These are phyloP conservation scores for Labeo rohita DNA, from an alignment of 2,113 vertebrate species.

Conservation along the genomic window DNA sequence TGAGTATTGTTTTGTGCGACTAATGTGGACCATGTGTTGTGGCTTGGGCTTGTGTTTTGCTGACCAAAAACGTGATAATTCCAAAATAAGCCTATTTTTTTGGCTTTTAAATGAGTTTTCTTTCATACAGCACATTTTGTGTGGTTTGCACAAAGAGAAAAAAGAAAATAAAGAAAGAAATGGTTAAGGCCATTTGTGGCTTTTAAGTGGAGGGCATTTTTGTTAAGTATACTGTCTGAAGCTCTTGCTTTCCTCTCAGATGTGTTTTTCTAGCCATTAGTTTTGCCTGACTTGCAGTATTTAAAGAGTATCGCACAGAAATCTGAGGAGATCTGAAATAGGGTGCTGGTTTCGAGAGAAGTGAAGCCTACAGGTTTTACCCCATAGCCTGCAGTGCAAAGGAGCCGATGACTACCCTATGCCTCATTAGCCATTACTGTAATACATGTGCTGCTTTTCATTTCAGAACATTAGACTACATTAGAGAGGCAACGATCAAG, in stretches of 20 bases:
- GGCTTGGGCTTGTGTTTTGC: constrained; percentile 36
- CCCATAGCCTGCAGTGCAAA: background rate
- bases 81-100: constrained; percentile 36
- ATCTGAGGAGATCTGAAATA: background rate
- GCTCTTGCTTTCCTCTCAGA: background rate
- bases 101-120: constrained; percentile 22
- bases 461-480: background rate
- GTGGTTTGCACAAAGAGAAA: constrained; percentile 24
- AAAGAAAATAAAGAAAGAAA: constrained; percentile 30
- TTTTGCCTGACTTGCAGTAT: constrained; percentile 4
- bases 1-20: background rate
- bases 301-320: background rate
- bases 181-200: constrained; percentile 22
- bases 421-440: constrained; percentile 18
- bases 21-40: constrained; percentile 49
- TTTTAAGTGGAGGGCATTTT: constrained; percentile 1
- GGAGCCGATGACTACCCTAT: background rate
- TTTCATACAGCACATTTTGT: constrained; percentile 48
- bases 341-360: background rate
- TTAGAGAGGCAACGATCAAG: background rate
- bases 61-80: constrained; percentile 42
- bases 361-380: background rate
- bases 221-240: constrained; percentile 21
- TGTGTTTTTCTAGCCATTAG: constrained; percentile 33
- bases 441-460: background rate